These are phyloP conservation scores for Caenorhabditis afra DNA, from an alignment of 2,888 invertebrate species.

Conservation along the genomic window DNA sequence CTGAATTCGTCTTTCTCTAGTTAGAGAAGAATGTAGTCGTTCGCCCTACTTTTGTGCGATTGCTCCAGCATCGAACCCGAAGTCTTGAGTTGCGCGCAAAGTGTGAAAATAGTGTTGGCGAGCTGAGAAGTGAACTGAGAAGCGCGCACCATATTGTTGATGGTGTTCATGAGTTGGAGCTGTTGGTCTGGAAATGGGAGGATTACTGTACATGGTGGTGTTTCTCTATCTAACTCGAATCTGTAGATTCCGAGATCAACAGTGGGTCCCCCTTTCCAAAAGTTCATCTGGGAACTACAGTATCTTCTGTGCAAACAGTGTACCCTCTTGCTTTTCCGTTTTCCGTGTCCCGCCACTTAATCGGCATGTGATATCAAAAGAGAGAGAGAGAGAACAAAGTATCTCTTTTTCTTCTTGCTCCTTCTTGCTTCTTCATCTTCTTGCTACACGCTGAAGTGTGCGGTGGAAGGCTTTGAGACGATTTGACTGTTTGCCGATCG, in stretches of 20 bases:
- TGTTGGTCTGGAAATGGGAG: slow-evolving; percentile 74
- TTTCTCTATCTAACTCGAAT: too few relatives aligned
- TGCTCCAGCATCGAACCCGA: slow-evolving; percentile 75
- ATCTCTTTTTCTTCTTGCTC: not conserved
- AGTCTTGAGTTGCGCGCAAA: slow-evolving; percentile 77
- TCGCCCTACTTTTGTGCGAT: slow-evolving; percentile 73
- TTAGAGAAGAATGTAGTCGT: too few relatives aligned
- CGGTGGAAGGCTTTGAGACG: slow-evolving; percentile 1
- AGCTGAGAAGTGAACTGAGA: slow-evolving; percentile 75
- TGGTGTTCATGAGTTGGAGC: slow-evolving; percentile 74
- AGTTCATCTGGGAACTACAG: not conserved
- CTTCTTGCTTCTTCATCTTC: not conserved
- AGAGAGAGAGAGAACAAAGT: slow-evolving; percentile 11
- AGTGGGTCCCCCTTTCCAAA: not conserved
- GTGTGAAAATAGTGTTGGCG: slow-evolving; percentile 74
- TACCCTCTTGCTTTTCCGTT: not conserved
- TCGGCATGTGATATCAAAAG: slow-evolving; percentile 27
- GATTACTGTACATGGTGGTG: not conserved
- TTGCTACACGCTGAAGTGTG: not conserved
- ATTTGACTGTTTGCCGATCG: slow-evolving; percentile 30
- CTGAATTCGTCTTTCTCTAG: slow-evolving; percentile 60
- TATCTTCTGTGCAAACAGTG: slow-evolving; percentile 8
- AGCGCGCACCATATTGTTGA: slow-evolving; percentile 73
- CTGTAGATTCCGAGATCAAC: not conserved
- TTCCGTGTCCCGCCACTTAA: slow-evolving; percentile 2